Conservation (phyloP, 1,140 invertebrate species). For the Aphelinus atriplicis region DNA sequence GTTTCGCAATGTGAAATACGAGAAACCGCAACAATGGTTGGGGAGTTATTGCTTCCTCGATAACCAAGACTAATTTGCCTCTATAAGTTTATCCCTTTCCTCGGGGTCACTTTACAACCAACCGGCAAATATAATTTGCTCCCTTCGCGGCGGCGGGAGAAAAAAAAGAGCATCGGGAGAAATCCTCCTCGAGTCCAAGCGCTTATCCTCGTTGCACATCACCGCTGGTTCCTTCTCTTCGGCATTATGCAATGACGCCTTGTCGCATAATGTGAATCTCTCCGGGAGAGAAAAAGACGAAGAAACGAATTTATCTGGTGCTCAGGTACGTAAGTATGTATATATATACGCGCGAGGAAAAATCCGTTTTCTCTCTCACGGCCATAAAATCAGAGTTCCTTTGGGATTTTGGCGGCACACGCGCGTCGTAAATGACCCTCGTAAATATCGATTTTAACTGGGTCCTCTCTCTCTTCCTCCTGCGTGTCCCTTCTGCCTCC, state of each 20-base stretch:
- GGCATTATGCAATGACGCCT: slow-evolving; percentile 9
- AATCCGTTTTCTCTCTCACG: neutral
- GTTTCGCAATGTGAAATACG: too few relatives aligned
- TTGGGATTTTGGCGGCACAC: slow-evolving; percentile 1
- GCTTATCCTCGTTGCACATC: too few relatives aligned
- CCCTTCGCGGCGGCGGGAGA: too few relatives aligned
- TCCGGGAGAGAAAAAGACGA: neutral
- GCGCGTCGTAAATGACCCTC: slow-evolving; percentile 34
- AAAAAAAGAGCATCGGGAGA: neutral
- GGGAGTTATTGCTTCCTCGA: neutral
- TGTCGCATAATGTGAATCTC: slow-evolving; percentile 17
- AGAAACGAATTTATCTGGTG: neutral
- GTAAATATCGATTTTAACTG: slow-evolving; percentile 38
- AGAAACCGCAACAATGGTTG: neutral
- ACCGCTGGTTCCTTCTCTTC: too few relatives aligned
- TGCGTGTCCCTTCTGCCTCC: neutral
- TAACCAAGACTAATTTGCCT: too few relatives aligned
- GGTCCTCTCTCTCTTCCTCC: neutral
- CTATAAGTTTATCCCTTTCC: neutral
- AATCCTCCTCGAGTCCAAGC: too few relatives aligned
- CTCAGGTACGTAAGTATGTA: neutral
- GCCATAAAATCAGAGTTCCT: slow-evolving; percentile 15
- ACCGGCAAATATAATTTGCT: neutral
- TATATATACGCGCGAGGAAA: neutral
- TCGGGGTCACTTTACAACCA: neutral